Evolutionary conservation across 2,888 invertebrate genomes (phyloP), one percentile per base, ranked within the genome.

Genomic region (Diarsia brunnea): DNA sequence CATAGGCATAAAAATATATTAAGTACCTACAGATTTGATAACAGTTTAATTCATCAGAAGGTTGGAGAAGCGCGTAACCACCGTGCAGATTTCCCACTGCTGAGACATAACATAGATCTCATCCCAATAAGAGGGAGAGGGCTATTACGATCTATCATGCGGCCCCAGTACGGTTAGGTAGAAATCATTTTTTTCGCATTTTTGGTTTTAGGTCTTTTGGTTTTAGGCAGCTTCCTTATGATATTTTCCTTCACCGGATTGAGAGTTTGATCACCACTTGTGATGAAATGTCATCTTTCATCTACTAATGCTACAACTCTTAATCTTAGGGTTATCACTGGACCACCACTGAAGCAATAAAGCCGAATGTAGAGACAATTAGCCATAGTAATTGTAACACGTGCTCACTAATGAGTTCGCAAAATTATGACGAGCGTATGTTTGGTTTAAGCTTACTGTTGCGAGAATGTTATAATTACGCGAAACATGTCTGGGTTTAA

Each of bases 1-100:
- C 53, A 38, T 38, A 24, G n/a, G 5, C 49, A 71, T 70, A 43
- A 63, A 78, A 71, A 64, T 45, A 11, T 24, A 21, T 78, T 64
- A n/a, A 31, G 49, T 49, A 63, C n/a, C n/a, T n/a, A n/a, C 49
- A 71, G 43, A 71, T 78, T 77, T 71, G 78, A 77, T 78, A 70
- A 38, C 38, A 72, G 63, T 27, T 64, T 63, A 27, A 64, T 70
- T 55, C 45, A n/a, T 64, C 60, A 60, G 60, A 60, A 16, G 60
- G 31, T 60, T 27, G 60, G 1, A 31, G 31, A 31, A 60, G 19
- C 31, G 60, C 31, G 31, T 60, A 19, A 10, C 31, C 10, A 4
- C 38, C 38, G 7, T 38, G 27, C 19, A 10, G 10, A 31, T 1
- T 10, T 58, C 27, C 1, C 19, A 27, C 16, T 8, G 27, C 58